Evolutionary conservation across 2,888 invertebrate genomes (phyloP).

Genomic region (Eulithis prunata): DNA sequence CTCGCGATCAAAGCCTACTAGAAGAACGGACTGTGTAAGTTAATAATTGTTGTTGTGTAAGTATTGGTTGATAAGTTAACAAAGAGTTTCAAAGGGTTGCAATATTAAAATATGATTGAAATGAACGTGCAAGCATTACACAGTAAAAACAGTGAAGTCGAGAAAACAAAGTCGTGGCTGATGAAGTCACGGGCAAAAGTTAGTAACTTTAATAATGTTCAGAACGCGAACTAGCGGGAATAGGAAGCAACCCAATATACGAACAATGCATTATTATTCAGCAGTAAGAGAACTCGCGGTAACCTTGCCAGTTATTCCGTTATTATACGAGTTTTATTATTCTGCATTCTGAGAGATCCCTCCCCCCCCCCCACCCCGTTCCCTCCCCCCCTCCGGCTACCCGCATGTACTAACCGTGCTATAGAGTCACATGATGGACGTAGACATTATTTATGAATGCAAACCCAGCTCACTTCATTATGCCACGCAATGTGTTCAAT

Average conservation of each 20-base stretch:
- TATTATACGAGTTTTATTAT: conserved; percentile 14
- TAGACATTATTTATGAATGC: background rate
- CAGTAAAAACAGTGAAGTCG: too few relatives aligned
- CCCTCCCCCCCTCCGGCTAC: background rate
- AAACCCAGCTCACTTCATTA: conserved; percentile 2
- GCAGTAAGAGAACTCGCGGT: background rate
- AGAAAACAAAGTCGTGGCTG: too few relatives aligned
- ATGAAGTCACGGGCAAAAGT: background rate
- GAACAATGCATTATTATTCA: conserved; percentile 6
- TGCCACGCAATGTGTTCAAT: too few relatives aligned
- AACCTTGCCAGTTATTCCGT: conserved; percentile 11
- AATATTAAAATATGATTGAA: too few relatives aligned
- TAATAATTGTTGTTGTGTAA: too few relatives aligned
- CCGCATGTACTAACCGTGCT: background rate
- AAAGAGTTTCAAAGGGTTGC: too few relatives aligned
- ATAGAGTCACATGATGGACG: background rate
- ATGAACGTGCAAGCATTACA: too few relatives aligned
- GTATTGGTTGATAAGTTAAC: too few relatives aligned
- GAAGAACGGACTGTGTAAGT: too few relatives aligned
- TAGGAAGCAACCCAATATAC: background rate
- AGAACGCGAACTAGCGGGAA: background rate
- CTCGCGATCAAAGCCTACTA: too few relatives aligned
- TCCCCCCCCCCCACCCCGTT: background rate
- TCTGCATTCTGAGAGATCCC: background rate
- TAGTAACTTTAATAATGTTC: background rate